Base-by-base conservation (phyloP, 2,113 vertebrate genomes). In the Stigmatopora nigra region DNA sequence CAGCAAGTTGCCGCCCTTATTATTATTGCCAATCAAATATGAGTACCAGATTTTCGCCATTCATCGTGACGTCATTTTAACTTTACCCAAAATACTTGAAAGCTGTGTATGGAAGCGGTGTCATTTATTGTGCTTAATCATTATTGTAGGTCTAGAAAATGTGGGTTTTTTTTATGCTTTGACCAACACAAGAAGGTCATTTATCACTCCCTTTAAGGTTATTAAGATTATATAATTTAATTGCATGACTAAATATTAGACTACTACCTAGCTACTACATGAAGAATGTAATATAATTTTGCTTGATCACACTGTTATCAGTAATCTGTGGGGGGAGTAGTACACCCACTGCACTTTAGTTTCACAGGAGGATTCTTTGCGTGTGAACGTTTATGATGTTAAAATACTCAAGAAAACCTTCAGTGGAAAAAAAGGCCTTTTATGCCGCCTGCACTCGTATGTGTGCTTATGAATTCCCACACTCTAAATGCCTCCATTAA, bases 401-500 rank as follows among this genome's bases (percentile, higher is more conserved):
- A 75, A 88, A 85, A 84, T 82, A 78, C 79, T 79, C 76, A 63
- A 19, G 53, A 56, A 84, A 78, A 80, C 49, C 53, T 74, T 79
- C 1, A 51, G 75, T 77, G 82, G 84, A 56, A 63, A 73, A 70
- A 75, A 65, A 69, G 48, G 67, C 64, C 52, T 16, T 76, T 75
- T 80, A 77, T 70, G 68, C 65, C 31, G 41, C 49, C 65, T 49
- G 64, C 68, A 38, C 69, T 73, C 38, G 16, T 77, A 31, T 56
- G 38, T 41, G 38, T 2, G 6, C 3, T 73, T 85, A 82, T 84
- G 79, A 86, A 84, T 79, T 75, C 81, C 68, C 61, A n/a, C 73
- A 64, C 71, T n/a, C 66, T 75, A 78, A 86, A 86, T 63, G 63
- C 82, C 75, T 75, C 84, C 81, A 87, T 89, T 85, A 86, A 71